Conservation (phyloP, 2,888 invertebrate genomes). For the Rugalucina vietnamica region DNA sequence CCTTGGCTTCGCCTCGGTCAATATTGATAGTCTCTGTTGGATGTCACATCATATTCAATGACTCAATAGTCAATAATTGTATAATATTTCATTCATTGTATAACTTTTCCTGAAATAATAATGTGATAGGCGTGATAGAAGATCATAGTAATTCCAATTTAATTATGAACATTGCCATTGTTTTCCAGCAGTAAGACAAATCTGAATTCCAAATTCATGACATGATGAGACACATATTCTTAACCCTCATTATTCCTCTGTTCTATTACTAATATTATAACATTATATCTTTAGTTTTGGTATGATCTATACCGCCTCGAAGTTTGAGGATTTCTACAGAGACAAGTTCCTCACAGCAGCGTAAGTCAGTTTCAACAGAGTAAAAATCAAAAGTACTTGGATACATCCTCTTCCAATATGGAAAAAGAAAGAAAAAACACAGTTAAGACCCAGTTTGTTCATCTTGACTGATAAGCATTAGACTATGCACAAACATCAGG, state of each 20-base stretch:
- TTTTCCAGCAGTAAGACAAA: not conserved
- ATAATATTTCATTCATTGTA: too few relatives aligned
- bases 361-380: too few relatives aligned
- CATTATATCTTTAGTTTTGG: not conserved
- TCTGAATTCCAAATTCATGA: not conserved
- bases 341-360: not conserved
- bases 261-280: not conserved
- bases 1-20: too few relatives aligned
- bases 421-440: not conserved
- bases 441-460: not conserved
- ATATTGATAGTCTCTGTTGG: too few relatives aligned
- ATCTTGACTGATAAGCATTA: not conserved
- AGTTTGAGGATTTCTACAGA: constrained; percentile 10
- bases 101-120: too few relatives aligned
- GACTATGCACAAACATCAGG: not conserved
- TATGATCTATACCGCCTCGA: not conserved
- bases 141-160: too few relatives aligned
- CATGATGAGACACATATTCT: not conserved
- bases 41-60: too few relatives aligned
- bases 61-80: too few relatives aligned
- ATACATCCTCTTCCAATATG: not conserved
- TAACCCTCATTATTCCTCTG: not conserved
- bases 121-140: too few relatives aligned
- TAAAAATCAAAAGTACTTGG: not conserved
- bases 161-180: not conserved